Evolutionary conservation across 2,888 invertebrate species (phyloP).

Genomic region (Ellobium chinense): DNA sequence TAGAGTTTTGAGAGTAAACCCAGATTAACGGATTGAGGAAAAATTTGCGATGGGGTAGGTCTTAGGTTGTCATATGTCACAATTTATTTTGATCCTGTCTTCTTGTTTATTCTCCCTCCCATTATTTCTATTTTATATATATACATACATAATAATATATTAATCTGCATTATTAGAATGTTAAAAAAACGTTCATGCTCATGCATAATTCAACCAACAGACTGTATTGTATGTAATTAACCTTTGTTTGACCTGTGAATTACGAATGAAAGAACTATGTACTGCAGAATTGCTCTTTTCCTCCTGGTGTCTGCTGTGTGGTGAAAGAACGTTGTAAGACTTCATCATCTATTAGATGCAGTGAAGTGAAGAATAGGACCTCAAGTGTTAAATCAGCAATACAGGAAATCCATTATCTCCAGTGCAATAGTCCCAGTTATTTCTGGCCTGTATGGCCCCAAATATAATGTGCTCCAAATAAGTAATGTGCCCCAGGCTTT

Average conservation of each 20-base stretch:
- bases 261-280: conserved; percentile 46
- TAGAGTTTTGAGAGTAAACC: too few species aligned
- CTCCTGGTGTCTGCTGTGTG: not conserved
- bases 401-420: too few species aligned
- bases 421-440: too few species aligned
- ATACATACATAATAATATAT: conserved; percentile 35
- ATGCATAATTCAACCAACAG: conserved; percentile 46
- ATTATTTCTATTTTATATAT: conserved; percentile 26
- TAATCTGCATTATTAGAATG: conserved; percentile 38
- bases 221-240: conserved; percentile 46
- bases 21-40: too few species aligned
- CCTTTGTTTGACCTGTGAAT: conserved; percentile 45
- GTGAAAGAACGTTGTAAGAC: too few species aligned
- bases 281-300: conserved; percentile 20
- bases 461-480: too few species aligned
- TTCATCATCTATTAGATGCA: too few species aligned
- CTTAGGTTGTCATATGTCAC: not conserved
- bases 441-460: too few species aligned
- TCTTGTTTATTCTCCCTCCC: conserved; percentile 23
- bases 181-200: conserved; percentile 31
- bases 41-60: too few species aligned
- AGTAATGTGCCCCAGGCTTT: too few species aligned
- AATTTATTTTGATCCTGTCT: not conserved
- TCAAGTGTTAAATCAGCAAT: too few species aligned
- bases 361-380: too few species aligned